Conservation (phyloP, 2,113 vertebrate species). For the Elgaria multicarinata region DNA sequence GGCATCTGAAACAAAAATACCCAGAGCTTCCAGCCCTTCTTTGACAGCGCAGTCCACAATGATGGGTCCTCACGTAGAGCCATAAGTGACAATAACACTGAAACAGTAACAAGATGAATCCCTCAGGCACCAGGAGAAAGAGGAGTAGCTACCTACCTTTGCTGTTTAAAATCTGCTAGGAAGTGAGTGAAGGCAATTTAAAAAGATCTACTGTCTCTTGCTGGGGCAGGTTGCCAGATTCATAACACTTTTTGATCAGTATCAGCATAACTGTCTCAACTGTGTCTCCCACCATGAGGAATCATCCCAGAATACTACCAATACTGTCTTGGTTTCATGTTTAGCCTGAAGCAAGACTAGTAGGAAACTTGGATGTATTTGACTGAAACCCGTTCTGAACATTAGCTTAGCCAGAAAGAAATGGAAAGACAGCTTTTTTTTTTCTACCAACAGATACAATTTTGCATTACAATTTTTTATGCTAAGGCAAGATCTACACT, state of each 20-base stretch:
- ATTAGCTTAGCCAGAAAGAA: background rate
- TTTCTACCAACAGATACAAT: background rate
- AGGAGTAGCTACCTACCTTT: background rate
- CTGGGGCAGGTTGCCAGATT: background rate
- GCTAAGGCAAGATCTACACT: no score
- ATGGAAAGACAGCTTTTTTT: background rate
- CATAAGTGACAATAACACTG: background rate
- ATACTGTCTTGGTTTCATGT: background rate
- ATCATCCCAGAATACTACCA: background rate
- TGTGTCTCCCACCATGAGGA: background rate
- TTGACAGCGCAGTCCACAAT: background rate
- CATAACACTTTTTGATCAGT: background rate
- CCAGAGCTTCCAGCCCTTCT: background rate
- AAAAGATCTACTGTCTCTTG: background rate
- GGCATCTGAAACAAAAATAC: background rate
- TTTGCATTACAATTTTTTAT: background rate
- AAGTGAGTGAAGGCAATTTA: conserved; percentile 6
- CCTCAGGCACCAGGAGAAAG: background rate
- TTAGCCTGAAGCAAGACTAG: conserved; percentile 12
- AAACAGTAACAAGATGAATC: conserved; percentile 2
- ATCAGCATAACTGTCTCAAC: background rate
- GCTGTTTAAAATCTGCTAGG: background rate
- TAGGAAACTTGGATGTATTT: background rate
- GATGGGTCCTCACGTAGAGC: background rate
- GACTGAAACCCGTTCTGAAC: background rate